Evolutionary conservation across 1,140 invertebrate species (phyloP).

Genomic region (Psilanteris sp.): DNA sequence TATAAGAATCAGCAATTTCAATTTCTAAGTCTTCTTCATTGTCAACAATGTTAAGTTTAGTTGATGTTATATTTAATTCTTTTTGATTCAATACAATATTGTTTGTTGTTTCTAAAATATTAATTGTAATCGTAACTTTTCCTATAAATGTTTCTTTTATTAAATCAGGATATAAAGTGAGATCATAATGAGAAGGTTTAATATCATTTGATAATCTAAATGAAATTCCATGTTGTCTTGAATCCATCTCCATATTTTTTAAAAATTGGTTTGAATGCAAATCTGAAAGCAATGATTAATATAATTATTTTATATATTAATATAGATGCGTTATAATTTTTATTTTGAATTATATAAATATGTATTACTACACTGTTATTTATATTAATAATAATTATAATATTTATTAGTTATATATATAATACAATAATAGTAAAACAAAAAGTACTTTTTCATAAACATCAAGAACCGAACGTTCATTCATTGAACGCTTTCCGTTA

Average conservation of each 20-base stretch:
- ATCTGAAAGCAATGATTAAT: constrained; percentile 64
- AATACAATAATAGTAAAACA: no score
- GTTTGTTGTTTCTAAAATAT: constrained; percentile 81
- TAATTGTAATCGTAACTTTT: constrained; percentile 85
- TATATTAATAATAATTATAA: no score
- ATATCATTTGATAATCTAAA: constrained; percentile 85
- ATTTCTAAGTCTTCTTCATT: constrained; percentile 66
- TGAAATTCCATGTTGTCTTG: constrained; percentile 67
- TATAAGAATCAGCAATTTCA: constrained; percentile 71
- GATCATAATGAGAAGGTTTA: constrained; percentile 86
- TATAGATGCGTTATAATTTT: no score
- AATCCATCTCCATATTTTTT: constrained; percentile 64
- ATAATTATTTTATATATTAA: no score
- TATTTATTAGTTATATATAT: no score
- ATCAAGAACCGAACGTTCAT: no score
- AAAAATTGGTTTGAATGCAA: constrained; percentile 29
- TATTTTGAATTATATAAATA: no score
- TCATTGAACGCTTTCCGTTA: no score
- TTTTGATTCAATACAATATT: constrained; percentile 87
- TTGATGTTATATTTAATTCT: constrained; percentile 80
- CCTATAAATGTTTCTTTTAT: constrained; percentile 85
- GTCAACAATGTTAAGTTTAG: constrained; percentile 71
- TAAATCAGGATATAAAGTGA: constrained; percentile 87
- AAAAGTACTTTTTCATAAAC: no score
- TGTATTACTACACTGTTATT: no score